These are phyloP conservation scores for Saxicola maurus DNA, from an alignment of 2,797 vertebrate genomes.

Conservation along the genomic window DNA sequence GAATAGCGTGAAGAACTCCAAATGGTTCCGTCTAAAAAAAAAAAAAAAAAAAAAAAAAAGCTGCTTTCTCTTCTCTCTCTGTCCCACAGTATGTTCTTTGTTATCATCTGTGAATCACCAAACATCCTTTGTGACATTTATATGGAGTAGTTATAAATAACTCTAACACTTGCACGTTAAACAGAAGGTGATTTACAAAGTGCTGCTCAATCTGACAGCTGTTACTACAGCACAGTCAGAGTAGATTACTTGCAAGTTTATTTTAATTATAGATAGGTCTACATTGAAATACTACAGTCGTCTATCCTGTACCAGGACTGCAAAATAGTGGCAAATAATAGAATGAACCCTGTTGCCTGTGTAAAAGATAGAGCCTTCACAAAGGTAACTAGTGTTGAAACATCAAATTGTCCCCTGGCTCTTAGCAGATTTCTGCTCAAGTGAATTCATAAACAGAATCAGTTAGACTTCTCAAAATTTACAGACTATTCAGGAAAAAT, in stretches of 20 bases:
- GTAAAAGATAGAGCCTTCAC: background rate
- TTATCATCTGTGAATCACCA: slow-evolving; percentile 30
- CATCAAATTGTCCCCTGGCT: background rate
- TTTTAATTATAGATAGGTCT: background rate
- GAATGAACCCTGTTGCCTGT: background rate
- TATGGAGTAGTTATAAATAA: slow-evolving; percentile 6
- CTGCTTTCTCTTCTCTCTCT: background rate
- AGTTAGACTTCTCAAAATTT: background rate
- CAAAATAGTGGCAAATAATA: background rate
- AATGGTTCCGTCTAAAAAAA: background rate
- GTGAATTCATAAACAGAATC: background rate
- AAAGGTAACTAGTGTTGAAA: background rate
- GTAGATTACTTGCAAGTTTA: background rate
- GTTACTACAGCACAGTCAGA: slow-evolving; percentile 26
- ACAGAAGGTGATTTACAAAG: slow-evolving; percentile 27
- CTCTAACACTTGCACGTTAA: slow-evolving; percentile 9
- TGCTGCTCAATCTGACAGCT: slow-evolving; percentile 10
- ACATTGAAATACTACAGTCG: background rate
- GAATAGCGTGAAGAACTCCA: background rate
- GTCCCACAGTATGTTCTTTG: background rate
- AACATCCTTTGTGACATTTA: slow-evolving; percentile 20
- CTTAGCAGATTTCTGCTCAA: background rate
- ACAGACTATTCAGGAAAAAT: background rate
- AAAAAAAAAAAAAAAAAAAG: background rate
- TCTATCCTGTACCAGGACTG: background rate